phyloP scores from a whole-genome alignment of 2,797 vertebrate genomes.

The Schizopygopsis malacanthus region DNA sequence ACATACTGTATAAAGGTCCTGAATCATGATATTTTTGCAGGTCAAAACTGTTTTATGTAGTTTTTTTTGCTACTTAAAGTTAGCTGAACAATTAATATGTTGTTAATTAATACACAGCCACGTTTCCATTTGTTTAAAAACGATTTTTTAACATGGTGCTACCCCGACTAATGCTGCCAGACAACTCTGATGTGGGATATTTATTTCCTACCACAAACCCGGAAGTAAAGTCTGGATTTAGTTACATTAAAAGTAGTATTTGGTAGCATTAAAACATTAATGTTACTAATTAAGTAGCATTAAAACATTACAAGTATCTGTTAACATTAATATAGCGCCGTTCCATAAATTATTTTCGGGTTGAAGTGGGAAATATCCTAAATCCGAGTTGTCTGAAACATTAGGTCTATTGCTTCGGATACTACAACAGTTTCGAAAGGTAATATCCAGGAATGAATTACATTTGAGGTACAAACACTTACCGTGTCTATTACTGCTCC shows the following conservation, averaged over 20 bases:
- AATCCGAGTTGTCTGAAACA: too few species aligned
- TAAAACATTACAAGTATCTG: too few species aligned
- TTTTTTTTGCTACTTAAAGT: neutral
- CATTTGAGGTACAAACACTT: neutral
- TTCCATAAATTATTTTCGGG: too few species aligned
- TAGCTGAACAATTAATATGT: neutral
- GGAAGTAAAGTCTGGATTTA: too few species aligned
- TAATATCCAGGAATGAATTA: neutral
- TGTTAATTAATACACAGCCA: too few species aligned
- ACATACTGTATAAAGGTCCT: neutral
- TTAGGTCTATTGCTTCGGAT: neutral
- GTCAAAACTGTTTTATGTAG: neutral
- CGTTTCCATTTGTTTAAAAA: neutral
- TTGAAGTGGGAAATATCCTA: too few species aligned
- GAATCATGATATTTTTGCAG: neutral
- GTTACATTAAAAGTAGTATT: too few species aligned
- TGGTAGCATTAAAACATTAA: too few species aligned
- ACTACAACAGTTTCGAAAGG: neutral
- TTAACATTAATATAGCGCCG: too few species aligned
- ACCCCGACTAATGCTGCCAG: neutral
- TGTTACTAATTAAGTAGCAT: too few species aligned
- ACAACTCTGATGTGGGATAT: too few species aligned
- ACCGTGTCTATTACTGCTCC: neutral
- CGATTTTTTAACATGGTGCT: neutral
- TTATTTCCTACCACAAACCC: too few species aligned